Percentiles rank a stretch among this genome's conserved stretches.
phyloP scores from a whole-genome alignment of 2,888 invertebrate species.

The Thereva unica region DNA sequence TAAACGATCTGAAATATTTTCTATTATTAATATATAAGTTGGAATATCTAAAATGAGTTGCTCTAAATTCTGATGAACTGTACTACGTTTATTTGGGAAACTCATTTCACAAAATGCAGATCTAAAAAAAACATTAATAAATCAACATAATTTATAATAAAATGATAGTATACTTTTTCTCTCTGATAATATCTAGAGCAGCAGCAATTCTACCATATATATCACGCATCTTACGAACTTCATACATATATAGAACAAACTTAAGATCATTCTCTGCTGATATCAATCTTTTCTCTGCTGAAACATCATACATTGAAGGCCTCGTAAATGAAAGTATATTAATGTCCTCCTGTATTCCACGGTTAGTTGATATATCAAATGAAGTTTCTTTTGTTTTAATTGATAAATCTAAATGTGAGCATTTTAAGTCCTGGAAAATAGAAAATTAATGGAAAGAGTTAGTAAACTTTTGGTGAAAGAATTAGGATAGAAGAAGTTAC shows the following conservation, averaged over 20 bases:
- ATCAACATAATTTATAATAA: background rate
- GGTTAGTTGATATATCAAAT: background rate
- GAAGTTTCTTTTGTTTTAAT: constrained; percentile 44
- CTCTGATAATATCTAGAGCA: constrained; percentile 52
- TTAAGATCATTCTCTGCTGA: constrained; percentile 53
- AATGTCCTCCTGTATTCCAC: constrained; percentile 25
- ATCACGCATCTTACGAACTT: constrained; percentile 55
- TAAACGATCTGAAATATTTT: constrained; percentile 65
- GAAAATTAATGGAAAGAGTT: background rate
- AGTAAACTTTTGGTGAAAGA: background rate
- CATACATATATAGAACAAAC: constrained; percentile 55
- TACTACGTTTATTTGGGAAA: constrained; percentile 63
- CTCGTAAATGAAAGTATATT: constrained; percentile 33
- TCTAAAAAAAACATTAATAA: constrained; percentile 51
- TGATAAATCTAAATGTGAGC: constrained; percentile 51
- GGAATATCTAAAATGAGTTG: constrained; percentile 68
- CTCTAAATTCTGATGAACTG: constrained; percentile 66
- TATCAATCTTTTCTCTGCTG: constrained; percentile 45
- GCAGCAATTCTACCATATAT: constrained; percentile 54
- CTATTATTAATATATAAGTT: constrained; percentile 64
- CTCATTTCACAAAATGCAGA: constrained; percentile 67
- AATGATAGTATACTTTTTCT: constrained; percentile 49
- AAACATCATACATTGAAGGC: constrained; percentile 45
- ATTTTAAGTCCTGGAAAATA: constrained; percentile 49
- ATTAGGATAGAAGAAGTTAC: background rate